These are phyloP conservation scores for Oreotrochilus melanogaster DNA, from an alignment of 2,113 vertebrate species.

Conservation along the genomic window DNA sequence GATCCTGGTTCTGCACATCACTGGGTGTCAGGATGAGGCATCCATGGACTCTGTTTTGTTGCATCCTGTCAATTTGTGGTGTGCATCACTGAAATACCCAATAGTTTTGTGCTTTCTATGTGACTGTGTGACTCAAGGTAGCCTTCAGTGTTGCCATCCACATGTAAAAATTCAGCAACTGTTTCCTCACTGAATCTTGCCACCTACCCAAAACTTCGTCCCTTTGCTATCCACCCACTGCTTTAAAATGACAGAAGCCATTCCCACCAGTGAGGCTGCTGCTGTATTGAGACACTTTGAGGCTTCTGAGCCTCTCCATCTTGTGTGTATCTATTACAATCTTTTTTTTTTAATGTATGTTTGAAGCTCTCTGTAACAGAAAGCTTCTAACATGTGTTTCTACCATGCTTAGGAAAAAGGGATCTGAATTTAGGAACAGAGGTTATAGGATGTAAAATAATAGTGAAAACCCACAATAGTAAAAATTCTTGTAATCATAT, in stretches of 20 bases:
- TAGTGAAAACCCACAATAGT: not conserved
- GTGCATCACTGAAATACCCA: not conserved
- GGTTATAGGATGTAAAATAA: not conserved
- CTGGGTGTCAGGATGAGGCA: not conserved
- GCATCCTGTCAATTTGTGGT: not conserved
- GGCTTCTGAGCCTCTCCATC: not conserved
- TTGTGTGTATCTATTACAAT: not conserved
- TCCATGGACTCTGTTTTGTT: not conserved
- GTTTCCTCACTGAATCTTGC: not conserved
- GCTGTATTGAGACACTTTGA: not conserved
- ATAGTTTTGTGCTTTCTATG: not conserved
- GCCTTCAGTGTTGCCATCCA: not conserved
- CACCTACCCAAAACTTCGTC: not conserved
- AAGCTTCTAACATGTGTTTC: not conserved
- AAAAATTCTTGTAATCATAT: not conserved
- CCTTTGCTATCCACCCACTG: not conserved
- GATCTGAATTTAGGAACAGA: not conserved
- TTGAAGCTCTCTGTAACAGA: not conserved
- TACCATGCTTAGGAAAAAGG: not conserved
- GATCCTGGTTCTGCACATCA: not conserved
- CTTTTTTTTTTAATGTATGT: rapidly evolving
- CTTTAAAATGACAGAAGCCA: not conserved
- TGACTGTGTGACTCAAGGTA: not conserved
- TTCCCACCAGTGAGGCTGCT: not conserved
- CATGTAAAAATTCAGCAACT: not conserved